Evolutionary conservation across 2,888 invertebrate genomes (phyloP), one percentile per base, ranked within the genome.

Genomic region (Schizotus pectinicornis): DNA sequence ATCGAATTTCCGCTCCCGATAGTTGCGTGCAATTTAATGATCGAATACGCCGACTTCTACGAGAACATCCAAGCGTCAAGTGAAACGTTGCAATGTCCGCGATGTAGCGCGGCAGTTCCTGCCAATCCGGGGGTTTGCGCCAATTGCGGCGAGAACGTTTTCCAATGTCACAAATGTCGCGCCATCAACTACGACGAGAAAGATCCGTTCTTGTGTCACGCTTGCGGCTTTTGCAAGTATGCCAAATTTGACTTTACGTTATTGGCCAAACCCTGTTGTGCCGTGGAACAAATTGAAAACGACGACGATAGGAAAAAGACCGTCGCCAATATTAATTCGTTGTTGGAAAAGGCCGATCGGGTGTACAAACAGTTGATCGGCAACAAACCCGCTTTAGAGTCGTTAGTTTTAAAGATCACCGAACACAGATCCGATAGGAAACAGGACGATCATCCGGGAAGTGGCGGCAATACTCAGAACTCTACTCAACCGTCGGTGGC

Each of bases 121-220:
- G 94, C 98, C 0, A 96, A 96, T 77, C 98, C 98, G 0, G 98
- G 98, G 0, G 96, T 98, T 0, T 98, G 98, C 76, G 92, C 91
- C 0, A 96, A 95, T 79, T 96, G 96, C 75, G 98, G 98, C 0
- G 98, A 99, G 79, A 98, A 98, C 78, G 98, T 98, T 0, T 98
- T 95, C 82, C 99, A 99, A 74, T 99, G 98, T 74, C 97, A 98
- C 82, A 98, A 98, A 81, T 99, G 98, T 81, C 88, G 92, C 14
- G 95, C 98, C 0, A 99, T 99, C 69, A 98, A 99, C 81, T 98
- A 98, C 80, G 98, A 98, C 78, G 98, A 98, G 78, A 96, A 97
- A 78, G 98, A 98, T 81, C 98, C 98, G 0, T 99, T 98, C 86
- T 82, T 99, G 14, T 99, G 99, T 76, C 98, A 98, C 80, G 93